Base-by-base conservation (phyloP, 2,113 vertebrate genomes). In the Nycticebus coucang region DNA sequence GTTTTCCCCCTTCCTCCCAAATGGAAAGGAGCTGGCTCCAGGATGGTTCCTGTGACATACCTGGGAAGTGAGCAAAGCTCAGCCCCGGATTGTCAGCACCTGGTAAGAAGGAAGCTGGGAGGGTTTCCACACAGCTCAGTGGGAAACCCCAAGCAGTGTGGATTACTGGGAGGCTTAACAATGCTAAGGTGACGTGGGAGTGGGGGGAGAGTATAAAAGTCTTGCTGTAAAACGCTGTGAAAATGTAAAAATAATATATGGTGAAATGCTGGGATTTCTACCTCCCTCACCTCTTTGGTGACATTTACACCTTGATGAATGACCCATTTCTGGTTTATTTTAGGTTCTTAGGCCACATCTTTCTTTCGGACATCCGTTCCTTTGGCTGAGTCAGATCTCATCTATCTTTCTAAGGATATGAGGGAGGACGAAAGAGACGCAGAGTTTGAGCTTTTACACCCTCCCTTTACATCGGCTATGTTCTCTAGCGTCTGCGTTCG, bases 51-150 rank as follows among this genome's bases (percentile, higher is more conserved):
- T 55, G 33, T 19, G 35, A 60, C 4, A 12, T 19, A 62, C 5
- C 60, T 53, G 84, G 13, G 4, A 28, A 10, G 7, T 41, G 55
- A 28, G 75, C 4, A 1, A 57, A 37, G 33, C 55, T 22, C 35
- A 17, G 4, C 35, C 26, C 2, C 5, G 11, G 1, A 0, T 7
- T 28, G 68, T 5, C 45, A 28, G 33, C 60, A 2, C 41, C 4
- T 17, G 59, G 30, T 59, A 81, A 30, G 74, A 37, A 26, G 9
- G 5, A 75, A 35, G 53, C 2, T 28, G 62, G 19, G 53, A 74
- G 2, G 1, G 2, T 57, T 66, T 60, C 62, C 21, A 21, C 12
- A 0, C 0, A 4, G 7, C 28, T 26, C 68, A 30, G 14, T 1
- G 4, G 15, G 64, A 64, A 26, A 28, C 60, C 24, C 60, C 24